Evolutionary conservation across 2,113 vertebrate genomes (phyloP), one percentile per base, ranked within the genome.

Genomic region (Pelodiscus sinensis): DNA sequence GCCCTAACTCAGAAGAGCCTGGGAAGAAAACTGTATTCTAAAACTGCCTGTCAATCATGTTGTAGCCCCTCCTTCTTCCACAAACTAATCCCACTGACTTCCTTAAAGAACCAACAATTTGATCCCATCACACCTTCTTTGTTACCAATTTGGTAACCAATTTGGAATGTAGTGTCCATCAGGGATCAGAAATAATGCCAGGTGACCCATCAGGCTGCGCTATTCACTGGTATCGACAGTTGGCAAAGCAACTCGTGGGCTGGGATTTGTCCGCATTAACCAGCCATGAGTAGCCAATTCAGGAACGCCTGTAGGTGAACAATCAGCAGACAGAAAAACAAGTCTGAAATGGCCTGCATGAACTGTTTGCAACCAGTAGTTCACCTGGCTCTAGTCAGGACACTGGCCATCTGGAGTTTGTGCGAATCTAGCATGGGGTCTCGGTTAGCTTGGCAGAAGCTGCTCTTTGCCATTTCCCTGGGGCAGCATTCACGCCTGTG

Each of bases 341-440:
- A 0, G 12, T 22, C 77, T 3, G 52, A 31, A 18, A 56, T 58
- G 2, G 35, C 22, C 80, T 71, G 85, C 75, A 82, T 86, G 57
- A 78, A 82, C 25, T 62, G 79, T 35, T 55, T 82, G 65, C 84
- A 50, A 60, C 89, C 60, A 90, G 81, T 71, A 50, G 56, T 35
- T 84, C 54, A 19, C 58, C 54, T 24, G 44, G 80, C 80, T 35
- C n/a, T 25, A 50, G 57, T 55, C 68, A 54, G 62, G 81, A 80
- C 6, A 6, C 50, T 35, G 50, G 60, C 75, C n/a, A 80, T 52
- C 90, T 84, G 71, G 79, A 91, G 51, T 81, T 78, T 58, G 25
- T 52, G 38, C 22, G 81, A 50, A 86, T 88, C 86, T 60, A 27
- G 51, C 79, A 58, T 55, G 55, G 44, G 71, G 25, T 60, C 62